Base-by-base conservation (phyloP, 2,797 vertebrate genomes). In the Chelmon rostratus region DNA sequence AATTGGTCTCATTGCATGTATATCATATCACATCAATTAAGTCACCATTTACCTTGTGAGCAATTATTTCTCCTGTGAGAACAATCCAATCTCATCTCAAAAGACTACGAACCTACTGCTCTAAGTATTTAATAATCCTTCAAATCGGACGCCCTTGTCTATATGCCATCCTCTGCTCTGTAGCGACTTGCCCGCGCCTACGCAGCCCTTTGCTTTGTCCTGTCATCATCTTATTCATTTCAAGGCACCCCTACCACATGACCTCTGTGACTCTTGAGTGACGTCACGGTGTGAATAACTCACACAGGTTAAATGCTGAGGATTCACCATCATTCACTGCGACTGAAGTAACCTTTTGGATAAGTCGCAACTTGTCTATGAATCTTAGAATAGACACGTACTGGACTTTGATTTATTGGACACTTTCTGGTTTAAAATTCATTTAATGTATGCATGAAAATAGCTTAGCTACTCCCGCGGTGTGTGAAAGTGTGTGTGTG, bases 391-490 rank as follows among this genome's bases (percentile, higher is more conserved):
- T 13, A 40, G 1, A 59, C 44, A 8, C 59, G 8, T 33, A 3
- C 15, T 46, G 21, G 8, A 50, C n/a, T 66, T 73, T 54, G 54
- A 42, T 47, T 50, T 7, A 33, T 73, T 61, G 19, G 11, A n/a
- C 23, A 33, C 38, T 67, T 35, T 68, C 3, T 33, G 10, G 25
- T 61, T 66, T 33, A 35, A 65, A 56, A 23, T 50, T 1, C 3
- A 38, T 59, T 38, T 15, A 28, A 31, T n/a, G n/a, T 8, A 38
- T 38, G 3, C 18, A 28, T 47, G 8, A 46, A 7, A 62, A 42
- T 1, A 3, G 8, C 13, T n/a, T 7, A 42, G 18, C 11, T 52
- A 40, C 19, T 42, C 13, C 33, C 12, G 46, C 3, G 0, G 16
- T 49, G 28, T 65, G 62, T 35, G 11, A 42, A 23, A 19, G 18